phyloP scores from a whole-genome alignment of 2,797 vertebrate species.

The Coilia nasus region DNA sequence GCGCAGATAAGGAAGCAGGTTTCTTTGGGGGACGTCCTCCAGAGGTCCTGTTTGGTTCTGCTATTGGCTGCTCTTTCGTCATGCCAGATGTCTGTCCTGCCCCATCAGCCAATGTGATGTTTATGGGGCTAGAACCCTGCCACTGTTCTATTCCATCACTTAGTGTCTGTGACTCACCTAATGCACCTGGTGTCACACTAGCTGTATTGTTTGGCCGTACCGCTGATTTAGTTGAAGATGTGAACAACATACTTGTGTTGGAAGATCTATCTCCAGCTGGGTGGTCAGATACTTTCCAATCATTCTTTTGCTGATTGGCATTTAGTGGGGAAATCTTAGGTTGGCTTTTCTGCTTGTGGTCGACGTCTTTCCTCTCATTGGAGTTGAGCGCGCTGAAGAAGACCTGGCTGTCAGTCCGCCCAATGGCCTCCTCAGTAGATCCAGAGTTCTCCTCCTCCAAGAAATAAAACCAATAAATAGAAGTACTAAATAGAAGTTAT shows the following conservation, averaged over 20 bases:
- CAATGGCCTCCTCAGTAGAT: slow-evolving; percentile 27
- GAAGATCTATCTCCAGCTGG: background rate
- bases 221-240: background rate
- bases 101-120: background rate
- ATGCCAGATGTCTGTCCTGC: background rate
- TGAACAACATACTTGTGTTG: background rate
- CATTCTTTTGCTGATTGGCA: background rate
- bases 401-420: slow-evolving; percentile 32
- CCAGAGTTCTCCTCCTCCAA: slow-evolving; percentile 46
- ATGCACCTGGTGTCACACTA: background rate
- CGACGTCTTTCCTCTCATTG: background rate
- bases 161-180: background rate
- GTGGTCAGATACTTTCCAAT: background rate
- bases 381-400: slow-evolving; percentile 38
- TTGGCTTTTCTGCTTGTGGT: background rate
- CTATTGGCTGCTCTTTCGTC: background rate
- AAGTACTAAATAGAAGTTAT: background rate
- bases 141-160: background rate
- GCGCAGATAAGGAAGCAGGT: background rate
- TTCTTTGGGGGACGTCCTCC: background rate
- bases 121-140: background rate
- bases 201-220: background rate
- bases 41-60: background rate
- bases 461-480: background rate
- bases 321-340: background rate